These are phyloP conservation scores for Drepana arcuata DNA, from an alignment of 1,140 invertebrate genomes.

Conservation along the genomic window DNA sequence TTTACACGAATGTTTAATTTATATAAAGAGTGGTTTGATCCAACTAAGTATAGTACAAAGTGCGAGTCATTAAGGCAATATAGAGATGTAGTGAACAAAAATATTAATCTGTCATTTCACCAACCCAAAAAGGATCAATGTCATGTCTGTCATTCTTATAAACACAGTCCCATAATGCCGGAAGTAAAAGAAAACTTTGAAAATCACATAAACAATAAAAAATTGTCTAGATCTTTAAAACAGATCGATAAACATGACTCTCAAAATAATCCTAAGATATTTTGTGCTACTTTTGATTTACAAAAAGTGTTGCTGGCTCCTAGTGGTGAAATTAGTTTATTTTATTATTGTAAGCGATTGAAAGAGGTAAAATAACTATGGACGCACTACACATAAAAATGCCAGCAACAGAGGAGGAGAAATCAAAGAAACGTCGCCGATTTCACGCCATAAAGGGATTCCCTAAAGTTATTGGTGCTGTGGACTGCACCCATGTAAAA, in stretches of 20 bases:
- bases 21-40: constrained; percentile 21
- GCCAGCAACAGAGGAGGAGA: too few relatives aligned
- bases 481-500: constrained; percentile 15
- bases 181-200: constrained; percentile 1
- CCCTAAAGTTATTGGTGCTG: constrained; percentile 18
- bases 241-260: not conserved
- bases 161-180: not conserved
- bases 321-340: not conserved
- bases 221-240: not conserved
- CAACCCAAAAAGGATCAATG: constrained; percentile 1
- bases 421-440: too few relatives aligned
- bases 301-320: not conserved
- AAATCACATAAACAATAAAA: constrained; percentile 1
- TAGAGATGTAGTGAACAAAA: constrained; percentile 3
- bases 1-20: constrained; percentile 24
- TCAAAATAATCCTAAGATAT: too few relatives aligned
- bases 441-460: too few relatives aligned
- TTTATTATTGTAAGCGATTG: too few relatives aligned
- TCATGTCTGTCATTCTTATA: constrained; percentile 1
- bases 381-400: too few relatives aligned
- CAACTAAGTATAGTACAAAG: too few relatives aligned
- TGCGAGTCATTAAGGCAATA: constrained; percentile 4
- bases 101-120: constrained; percentile 2
- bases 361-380: too few relatives aligned
- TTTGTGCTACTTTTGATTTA: constrained; percentile 1